Conservation (phyloP, 2,888 invertebrate genomes). For the Limulus polyphemus region DNA sequence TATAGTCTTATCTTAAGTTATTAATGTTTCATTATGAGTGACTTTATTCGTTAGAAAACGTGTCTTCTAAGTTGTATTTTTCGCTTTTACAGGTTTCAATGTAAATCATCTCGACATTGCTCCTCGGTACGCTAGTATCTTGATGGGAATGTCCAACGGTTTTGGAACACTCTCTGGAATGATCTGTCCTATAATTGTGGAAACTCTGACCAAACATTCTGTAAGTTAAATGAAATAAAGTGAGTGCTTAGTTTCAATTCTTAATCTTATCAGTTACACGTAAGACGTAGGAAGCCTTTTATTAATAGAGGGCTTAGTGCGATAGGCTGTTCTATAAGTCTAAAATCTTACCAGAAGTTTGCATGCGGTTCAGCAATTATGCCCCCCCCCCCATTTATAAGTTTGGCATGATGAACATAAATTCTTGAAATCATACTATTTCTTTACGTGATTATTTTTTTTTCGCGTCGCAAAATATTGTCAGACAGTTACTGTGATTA, state of each 20-base stretch:
- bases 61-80: background rate
- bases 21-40: background rate
- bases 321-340: background rate
- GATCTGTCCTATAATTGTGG: conserved; percentile 86
- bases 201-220: conserved; percentile 64
- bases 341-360: background rate
- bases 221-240: conserved; percentile 40
- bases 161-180: conserved; percentile 95
- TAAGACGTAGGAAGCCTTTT: too few relatives aligned
- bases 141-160: conserved; percentile 97
- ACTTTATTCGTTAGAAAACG: background rate
- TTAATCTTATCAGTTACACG: too few relatives aligned
- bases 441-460: too few relatives aligned
- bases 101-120: conserved; percentile 97
- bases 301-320: too few relatives aligned
- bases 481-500: too few relatives aligned
- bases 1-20: too few relatives aligned
- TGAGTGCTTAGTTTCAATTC: too few relatives aligned
- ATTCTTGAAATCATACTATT: too few relatives aligned
- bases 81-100: conserved; percentile 61
- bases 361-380: background rate
- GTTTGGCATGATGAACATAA: too few relatives aligned
- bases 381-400: too few relatives aligned
- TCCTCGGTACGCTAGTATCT: conserved; percentile 87
- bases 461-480: too few relatives aligned